Base-by-base conservation (phyloP, 2,888 invertebrate genomes). In the Athrips mouffetella region DNA sequence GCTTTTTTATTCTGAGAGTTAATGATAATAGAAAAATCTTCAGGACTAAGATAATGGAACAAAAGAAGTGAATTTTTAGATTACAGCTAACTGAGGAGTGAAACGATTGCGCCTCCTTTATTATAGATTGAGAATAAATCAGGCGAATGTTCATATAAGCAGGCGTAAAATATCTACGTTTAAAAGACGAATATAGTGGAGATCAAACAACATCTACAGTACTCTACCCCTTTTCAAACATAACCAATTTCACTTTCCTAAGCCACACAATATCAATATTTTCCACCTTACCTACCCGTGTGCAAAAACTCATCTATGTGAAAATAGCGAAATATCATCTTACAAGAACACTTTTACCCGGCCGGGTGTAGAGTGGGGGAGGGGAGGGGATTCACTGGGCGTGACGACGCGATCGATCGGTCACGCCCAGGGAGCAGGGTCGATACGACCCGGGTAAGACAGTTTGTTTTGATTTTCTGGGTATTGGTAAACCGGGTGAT, bases 361-460 rank as follows among this genome's bases (percentile, higher is more conserved):
- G n/a, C n/a, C n/a, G n/a, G n/a, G n/a, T n/a, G n/a, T n/a, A n/a
- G n/a, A n/a, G n/a, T n/a, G n/a, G n/a, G n/a, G n/a, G n/a, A n/a
- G n/a, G 44, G 44, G 40, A 29, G 51, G 25, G 51, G 45, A 16
- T 1, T 45, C 48, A 41, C 51, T 4, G 31, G 51, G 51, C 51
- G 51, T 48, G 48, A 51, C 51, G 37, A 4, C 15, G 11, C 37
- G 18, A 51, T 51, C 51, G 51, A 50, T 21, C 47, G 48, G 51
- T 48, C 40, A 48, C 51, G 51, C 42, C 42, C 42, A 16, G 23
- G 16, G 42, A 16, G 4, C 29, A 2, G 11, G 42, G 16, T 42
- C 42, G 42, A 42, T 42, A 42, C 8, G 8, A 6, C 42, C 42
- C 15, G 42, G 29, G n/a, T 8, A 21, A 37, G 37, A 37, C 20